Percentiles rank a stretch among this genome's conserved stretches.
phyloP scores from a whole-genome alignment of 1,140 invertebrate species.

The Drosophila gunungcola region DNA sequence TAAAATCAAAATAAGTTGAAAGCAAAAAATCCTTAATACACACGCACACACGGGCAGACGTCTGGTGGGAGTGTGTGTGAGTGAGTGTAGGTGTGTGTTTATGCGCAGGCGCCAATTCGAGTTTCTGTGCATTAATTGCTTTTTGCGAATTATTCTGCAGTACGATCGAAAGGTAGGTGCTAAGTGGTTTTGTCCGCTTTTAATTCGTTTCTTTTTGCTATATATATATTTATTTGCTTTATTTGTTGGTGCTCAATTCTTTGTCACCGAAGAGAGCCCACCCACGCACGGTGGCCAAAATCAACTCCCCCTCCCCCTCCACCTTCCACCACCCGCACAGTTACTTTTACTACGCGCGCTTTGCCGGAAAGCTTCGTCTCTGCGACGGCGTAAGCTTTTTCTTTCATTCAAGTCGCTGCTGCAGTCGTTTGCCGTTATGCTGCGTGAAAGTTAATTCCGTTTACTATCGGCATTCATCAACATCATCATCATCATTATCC shows the following conservation, averaged over 20 bases:
- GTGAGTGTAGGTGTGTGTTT: slow-evolving; percentile 55
- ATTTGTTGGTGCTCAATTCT: background rate
- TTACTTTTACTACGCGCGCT: slow-evolving; percentile 82
- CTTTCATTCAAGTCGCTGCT: slow-evolving; percentile 78
- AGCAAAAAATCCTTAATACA: slow-evolving; percentile 74
- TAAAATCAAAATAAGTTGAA: slow-evolving; percentile 77
- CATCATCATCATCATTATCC: slow-evolving; percentile 62
- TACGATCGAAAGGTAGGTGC: slow-evolving; percentile 42
- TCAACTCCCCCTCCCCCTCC: background rate
- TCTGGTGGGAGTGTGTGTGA: slow-evolving; percentile 33
- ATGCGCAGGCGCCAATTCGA: slow-evolving; percentile 67
- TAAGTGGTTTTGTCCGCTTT: slow-evolving; percentile 4
- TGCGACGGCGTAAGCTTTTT: slow-evolving; percentile 76
- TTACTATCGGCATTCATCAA: slow-evolving; percentile 82
- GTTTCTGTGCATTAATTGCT: slow-evolving; percentile 66
- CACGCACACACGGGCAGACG: slow-evolving; percentile 27
- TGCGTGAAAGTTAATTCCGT: slow-evolving; percentile 83
- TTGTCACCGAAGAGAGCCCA: slow-evolving; percentile 12
- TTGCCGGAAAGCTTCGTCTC: slow-evolving; percentile 67
- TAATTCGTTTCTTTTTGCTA: background rate
- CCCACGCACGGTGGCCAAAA: background rate
- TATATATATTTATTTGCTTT: background rate
- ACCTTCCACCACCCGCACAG: slow-evolving; percentile 64
- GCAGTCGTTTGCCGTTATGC: slow-evolving; percentile 58
- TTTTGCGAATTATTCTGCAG: slow-evolving; percentile 20